Base-by-base conservation (phyloP, 64 coral and sea anemone genomes). In the Catalaphyllia jardinei region DNA sequence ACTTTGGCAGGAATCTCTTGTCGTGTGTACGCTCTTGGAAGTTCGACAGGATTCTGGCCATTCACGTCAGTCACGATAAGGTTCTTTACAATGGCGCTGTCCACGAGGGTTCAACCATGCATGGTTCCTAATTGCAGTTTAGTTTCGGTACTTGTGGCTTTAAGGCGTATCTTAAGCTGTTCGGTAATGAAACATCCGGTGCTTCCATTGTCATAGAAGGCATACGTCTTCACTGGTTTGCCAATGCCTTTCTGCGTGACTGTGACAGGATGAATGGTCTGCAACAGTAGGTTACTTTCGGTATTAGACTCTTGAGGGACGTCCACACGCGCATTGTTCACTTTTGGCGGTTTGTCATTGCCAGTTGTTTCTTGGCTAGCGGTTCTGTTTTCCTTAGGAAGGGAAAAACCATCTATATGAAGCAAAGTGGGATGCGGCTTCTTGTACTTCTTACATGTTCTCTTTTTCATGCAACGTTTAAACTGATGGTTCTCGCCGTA, bases 391-490 rank as follows among this genome's bases (percentile, higher is more conserved):
- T 13, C 52, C 8, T 13, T 54, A 13, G 8, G 8, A 54, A 54
- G 52, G 52, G 52, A 54, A 13, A 54, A 54, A 13, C 52, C 52
- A 10, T 54, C 52, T 54, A 92, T 73, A 31, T 96, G 94, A 52
- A 96, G 89, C 22, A 86, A 62, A 72, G 90, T 92, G 60, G 94
- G 94, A 51, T 96, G 89, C 18, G 74, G 74, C 29, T 86, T 96
- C 13, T 89, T 62, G 39, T 90, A 89, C 63, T 80, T 93, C 60
- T 55, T 93, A 54, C 94, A 93, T 51, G 64, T 76, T 57, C 73
- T 55, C 75, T 96, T 90, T 29, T 72, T 79, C 24, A 19, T 35
- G 72, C 91, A 96, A 19, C 72, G 77, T 22, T 59, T 93, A 15
- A 88, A 90, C 13, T 74, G 27, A 64, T 96, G 94, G 19, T 93